A percentile compares a stretch with the other conserved stretches of the same genome.
These are phyloP conservation scores for Bradysia coprophila DNA, from an alignment of 1,140 invertebrate genomes.

Conservation along the genomic window DNA sequence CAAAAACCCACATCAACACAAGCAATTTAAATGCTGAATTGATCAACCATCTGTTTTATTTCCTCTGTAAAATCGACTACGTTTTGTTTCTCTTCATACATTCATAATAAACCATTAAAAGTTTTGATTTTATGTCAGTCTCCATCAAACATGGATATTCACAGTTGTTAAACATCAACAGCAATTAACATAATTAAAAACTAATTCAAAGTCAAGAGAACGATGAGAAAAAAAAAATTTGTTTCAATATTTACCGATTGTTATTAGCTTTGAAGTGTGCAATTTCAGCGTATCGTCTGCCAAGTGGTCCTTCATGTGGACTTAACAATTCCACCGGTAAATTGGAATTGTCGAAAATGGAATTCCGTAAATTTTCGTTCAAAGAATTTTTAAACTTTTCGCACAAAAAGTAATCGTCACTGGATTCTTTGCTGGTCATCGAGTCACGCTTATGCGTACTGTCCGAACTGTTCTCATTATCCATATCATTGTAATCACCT, in stretches of 20 bases:
- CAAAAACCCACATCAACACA: too few species aligned
- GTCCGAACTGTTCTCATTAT: constrained; percentile 1
- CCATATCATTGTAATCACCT: not conserved
- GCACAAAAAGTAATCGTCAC: constrained; percentile 16
- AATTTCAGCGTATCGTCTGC: constrained; percentile 21
- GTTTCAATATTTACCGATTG: constrained; percentile 2
- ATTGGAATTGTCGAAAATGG: not conserved
- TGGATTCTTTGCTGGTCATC: constrained; percentile 1
- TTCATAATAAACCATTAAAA: too few species aligned
- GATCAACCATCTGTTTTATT: too few species aligned
- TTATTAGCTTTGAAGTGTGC: constrained; percentile 15
- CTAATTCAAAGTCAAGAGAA: too few species aligned
- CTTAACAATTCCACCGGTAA: constrained; percentile 14
- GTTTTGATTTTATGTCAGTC: too few species aligned
- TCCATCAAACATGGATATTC: too few species aligned
- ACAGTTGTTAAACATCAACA: too few species aligned
- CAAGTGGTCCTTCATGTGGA: constrained; percentile 22
- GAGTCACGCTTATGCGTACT: not conserved
- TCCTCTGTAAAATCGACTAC: too few species aligned
- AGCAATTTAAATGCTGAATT: too few species aligned
- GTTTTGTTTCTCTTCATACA: too few species aligned
- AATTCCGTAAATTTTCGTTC: constrained; percentile 5
- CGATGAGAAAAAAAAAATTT: too few species aligned
- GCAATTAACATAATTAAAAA: too few species aligned
- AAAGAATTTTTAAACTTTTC: constrained; percentile 19